Base-by-base conservation (phyloP, 2,888 invertebrate genomes). In the Bursaphelenchus okinawaensis region DNA sequence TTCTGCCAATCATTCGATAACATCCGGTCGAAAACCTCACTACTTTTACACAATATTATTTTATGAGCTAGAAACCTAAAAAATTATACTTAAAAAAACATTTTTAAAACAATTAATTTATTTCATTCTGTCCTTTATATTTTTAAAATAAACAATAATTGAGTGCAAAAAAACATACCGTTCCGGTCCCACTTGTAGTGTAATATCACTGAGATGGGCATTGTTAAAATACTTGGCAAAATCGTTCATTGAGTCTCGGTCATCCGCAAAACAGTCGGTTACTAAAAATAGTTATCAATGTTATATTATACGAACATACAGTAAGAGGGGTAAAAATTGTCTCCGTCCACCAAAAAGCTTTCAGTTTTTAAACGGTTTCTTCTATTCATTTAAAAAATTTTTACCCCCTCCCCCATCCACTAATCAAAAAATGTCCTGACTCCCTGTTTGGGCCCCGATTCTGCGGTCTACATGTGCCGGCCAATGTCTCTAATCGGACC, bases 1-100 rank as follows among this genome's bases (percentile, higher is more conserved):
- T 75, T 77, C 40, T 75, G 31, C 84, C 84, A 84, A 52, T 82
- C 77, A 23, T 82, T 75, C 64, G 83, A 83, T 31, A 85, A 77
- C 84, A 85, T 85, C 19, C 84, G 78, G 69, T 85, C 85, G 76
- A 85, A 85, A 16, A 85, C 85, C 74, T 85, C 85, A 69, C 85
- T 85, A 52, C 83, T 76, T 51, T 83, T 80, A 9, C 84, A 83
- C 59, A 85, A 77, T 22, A 85, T 80, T 59, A 85, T 75, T 62
- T 84, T 83, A 73, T 85, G 85, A 0, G 84, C 84, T 55, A 81
- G 81, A 67, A 77, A 85, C 26, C 80, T 82, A 67, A 55, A 76
- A 61, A 55, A 31, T n/a, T 51, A 19, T 27, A 12, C 28, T 29
- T 65, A n/a, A 27, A 52, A 6, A 61, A 40, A 58, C 7, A 29